phyloP scores from a whole-genome alignment of 2,888 invertebrate species.

The Pasiphila rectangulata region DNA sequence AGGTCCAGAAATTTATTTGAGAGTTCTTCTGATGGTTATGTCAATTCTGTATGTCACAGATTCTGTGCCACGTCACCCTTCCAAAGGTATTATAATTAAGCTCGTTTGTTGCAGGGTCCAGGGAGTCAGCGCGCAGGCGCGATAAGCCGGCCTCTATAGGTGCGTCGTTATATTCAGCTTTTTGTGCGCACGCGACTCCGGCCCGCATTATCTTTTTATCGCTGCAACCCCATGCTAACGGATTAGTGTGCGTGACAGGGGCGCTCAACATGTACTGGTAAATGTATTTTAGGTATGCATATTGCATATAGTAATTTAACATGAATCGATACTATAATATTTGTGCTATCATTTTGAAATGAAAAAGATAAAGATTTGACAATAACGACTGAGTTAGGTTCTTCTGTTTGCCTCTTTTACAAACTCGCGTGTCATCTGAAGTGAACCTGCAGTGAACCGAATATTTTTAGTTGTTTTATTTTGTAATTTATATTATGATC shows the following conservation, averaged over 20 bases:
- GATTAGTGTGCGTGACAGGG: constrained; percentile 61
- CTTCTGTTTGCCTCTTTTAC: no score
- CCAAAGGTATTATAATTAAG: constrained; percentile 76
- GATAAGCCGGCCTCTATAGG: constrained; percentile 74
- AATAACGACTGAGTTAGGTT: no score
- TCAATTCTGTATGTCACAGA: constrained; percentile 3
- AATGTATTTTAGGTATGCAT: background rate
- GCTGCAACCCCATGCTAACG: constrained; percentile 70
- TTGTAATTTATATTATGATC: no score
- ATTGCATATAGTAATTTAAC: background rate
- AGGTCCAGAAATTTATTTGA: no score
- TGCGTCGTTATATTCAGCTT: constrained; percentile 71
- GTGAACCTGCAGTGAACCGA: no score
- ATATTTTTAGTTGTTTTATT: no score
- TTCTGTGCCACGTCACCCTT: constrained; percentile 40
- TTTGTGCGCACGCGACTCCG: constrained; percentile 75
- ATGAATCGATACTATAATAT: background rate
- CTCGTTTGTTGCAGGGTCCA: constrained; percentile 61
- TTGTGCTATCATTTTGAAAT: no score
- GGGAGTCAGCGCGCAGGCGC: constrained; percentile 65
- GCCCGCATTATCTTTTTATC: constrained; percentile 80
- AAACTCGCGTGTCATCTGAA: no score
- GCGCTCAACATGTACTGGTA: constrained; percentile 42
- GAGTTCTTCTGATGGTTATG: no score
- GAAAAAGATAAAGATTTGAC: no score